Conservation (phyloP, 1,140 invertebrate species). For the Microplitis demolitor region DNA sequence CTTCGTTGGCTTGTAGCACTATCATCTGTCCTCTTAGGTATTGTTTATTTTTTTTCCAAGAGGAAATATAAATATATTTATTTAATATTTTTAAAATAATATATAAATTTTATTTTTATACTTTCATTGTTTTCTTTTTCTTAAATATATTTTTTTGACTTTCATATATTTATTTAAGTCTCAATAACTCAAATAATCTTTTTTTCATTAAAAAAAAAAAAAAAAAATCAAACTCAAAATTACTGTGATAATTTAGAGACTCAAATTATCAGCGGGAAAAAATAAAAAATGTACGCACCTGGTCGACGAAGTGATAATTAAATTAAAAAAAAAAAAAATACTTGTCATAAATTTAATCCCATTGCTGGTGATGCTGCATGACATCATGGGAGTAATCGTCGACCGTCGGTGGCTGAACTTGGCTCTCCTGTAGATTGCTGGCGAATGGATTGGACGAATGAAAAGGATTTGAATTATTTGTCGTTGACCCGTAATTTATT, state of each 20-base stretch:
- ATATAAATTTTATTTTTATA: not conserved
- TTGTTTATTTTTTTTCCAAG: not conserved
- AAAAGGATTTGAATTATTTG: constrained; percentile 54
- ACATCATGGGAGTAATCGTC: constrained; percentile 56
- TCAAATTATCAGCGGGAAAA: no score
- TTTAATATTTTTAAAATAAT: not conserved
- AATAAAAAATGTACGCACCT: no score
- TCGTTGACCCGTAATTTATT: constrained; percentile 54
- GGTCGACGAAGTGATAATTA: no score
- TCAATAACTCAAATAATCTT: no score
- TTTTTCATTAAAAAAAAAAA: no score
- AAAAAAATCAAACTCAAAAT: no score
- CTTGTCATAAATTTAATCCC: constrained; percentile 41
- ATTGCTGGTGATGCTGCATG: constrained; percentile 43
- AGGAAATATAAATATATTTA: not conserved
- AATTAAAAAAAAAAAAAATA: not conserved
- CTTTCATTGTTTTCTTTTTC: not conserved
- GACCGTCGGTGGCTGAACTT: constrained; percentile 52
- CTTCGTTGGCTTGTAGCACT: constrained; percentile 35
- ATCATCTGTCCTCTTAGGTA: constrained; percentile 45
- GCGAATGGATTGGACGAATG: constrained; percentile 56
- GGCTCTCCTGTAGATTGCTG: constrained; percentile 44
- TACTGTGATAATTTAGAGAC: no score
- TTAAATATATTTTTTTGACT: not conserved
- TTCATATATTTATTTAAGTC: no score